These are phyloP conservation scores for Pangasius sanitwongsei DNA, from an alignment of 2,797 vertebrate species.

Conservation along the genomic window DNA sequence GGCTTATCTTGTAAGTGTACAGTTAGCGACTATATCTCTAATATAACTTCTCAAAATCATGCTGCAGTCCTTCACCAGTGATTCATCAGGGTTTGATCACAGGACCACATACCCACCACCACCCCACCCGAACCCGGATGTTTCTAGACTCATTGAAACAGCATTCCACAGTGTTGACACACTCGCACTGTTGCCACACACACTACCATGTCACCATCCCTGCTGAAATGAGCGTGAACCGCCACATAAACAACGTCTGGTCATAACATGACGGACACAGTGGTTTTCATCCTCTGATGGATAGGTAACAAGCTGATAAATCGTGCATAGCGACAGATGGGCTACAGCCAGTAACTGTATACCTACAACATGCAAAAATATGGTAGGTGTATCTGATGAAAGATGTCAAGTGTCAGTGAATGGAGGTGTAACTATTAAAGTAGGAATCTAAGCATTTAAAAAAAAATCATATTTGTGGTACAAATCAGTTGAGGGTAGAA, in stretches of 20 bases:
- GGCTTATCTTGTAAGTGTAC: too few relatives aligned
- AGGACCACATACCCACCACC: too few relatives aligned
- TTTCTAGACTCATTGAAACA: background rate
- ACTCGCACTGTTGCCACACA: background rate
- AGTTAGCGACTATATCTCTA: too few relatives aligned
- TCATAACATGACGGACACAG: background rate
- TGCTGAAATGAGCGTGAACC: background rate
- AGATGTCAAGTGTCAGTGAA: background rate
- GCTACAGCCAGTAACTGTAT: background rate
- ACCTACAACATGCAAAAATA: background rate
- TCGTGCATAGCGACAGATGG: background rate
- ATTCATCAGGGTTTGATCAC: background rate
- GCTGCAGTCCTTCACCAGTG: background rate
- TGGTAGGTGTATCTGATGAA: background rate
- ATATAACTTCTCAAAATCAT: background rate
- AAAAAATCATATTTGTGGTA: background rate
- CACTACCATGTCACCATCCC: background rate
- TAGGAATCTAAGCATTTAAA: background rate
- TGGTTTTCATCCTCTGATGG: background rate
- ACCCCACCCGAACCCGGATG: background rate
- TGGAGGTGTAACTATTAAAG: background rate
- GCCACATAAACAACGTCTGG: background rate
- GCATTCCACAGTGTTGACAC: background rate
- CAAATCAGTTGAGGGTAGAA: background rate
- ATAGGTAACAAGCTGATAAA: background rate